These are phyloP conservation scores for Callionymus lyra DNA, from an alignment of 2,113 vertebrate species.

Conservation along the genomic window DNA sequence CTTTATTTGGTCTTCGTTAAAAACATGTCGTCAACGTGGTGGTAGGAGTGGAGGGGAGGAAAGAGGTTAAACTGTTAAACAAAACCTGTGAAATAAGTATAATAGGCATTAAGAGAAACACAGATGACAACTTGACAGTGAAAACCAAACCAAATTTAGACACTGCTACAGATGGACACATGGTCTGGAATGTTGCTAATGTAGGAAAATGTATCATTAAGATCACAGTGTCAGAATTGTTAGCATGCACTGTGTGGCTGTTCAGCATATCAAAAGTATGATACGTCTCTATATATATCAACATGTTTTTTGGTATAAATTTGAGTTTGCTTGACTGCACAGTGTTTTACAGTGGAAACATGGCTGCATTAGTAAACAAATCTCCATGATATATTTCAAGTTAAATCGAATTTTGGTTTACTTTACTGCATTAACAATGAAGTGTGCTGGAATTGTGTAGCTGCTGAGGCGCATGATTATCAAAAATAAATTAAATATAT, in stretches of 20 bases:
- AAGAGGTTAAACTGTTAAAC: conserved; percentile 48
- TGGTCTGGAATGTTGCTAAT: too few species aligned
- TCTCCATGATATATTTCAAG: too few species aligned
- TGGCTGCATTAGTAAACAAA: too few species aligned
- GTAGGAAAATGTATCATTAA: neutral
- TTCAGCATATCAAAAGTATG: too few species aligned
- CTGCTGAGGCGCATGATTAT: too few species aligned
- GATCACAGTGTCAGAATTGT: too few species aligned
- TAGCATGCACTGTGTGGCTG: too few species aligned
- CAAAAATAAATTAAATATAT: too few species aligned
- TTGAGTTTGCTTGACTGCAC: too few species aligned
- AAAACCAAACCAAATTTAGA: conserved; percentile 30
- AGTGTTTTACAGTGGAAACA: too few species aligned
- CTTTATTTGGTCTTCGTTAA: conserved; percentile 61
- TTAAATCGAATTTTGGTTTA: conserved; percentile 12
- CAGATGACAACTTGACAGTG: conserved; percentile 1
- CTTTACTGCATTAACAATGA: conserved; percentile 22
- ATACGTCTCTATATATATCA: too few species aligned
- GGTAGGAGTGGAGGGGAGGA: conserved; percentile 53
- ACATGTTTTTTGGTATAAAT: too few species aligned
- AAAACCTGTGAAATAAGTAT: conserved; percentile 48
- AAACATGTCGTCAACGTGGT: conserved; percentile 56
- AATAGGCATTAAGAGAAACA: conserved; percentile 47
- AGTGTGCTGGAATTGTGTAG: neutral
- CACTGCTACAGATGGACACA: neutral